Conservation (phyloP, 2,797 vertebrate species). For the Melanitta fusca region DNA sequence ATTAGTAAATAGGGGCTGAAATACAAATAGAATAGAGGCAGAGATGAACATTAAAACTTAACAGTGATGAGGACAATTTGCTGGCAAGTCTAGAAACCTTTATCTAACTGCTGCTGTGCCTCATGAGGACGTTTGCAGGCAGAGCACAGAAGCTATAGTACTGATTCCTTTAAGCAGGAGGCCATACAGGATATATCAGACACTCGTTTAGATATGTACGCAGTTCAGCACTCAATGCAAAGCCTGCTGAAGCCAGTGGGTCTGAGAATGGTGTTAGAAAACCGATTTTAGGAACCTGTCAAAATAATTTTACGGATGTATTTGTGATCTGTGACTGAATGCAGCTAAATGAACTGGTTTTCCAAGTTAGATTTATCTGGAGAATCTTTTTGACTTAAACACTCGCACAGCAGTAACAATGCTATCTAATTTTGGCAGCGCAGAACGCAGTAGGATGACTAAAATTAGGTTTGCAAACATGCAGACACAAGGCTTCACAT, state of each 20-base stretch:
- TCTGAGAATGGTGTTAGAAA: not conserved
- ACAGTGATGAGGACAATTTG: not conserved
- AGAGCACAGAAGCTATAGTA: not conserved
- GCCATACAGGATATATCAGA: not conserved
- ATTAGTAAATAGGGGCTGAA: not conserved
- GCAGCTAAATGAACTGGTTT: not conserved
- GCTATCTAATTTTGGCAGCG: slow-evolving; percentile 56
- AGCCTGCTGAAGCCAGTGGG: not conserved
- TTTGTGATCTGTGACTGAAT: not conserved
- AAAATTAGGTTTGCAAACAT: slow-evolving; percentile 70
- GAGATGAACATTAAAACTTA: not conserved
- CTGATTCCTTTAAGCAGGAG: not conserved
- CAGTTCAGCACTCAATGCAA: not conserved
- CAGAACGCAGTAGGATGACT: slow-evolving; percentile 53
- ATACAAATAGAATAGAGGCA: not conserved
- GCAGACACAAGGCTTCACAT: slow-evolving; percentile 51
- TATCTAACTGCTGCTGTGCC: not conserved
- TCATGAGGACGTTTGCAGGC: not conserved
- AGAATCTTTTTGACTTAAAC: slow-evolving; percentile 49
- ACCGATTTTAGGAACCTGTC: not conserved
- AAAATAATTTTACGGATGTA: not conserved
- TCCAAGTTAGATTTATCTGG: slow-evolving; percentile 29
- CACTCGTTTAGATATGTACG: not conserved
- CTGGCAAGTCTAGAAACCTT: not conserved
- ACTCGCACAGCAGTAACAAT: slow-evolving; percentile 1